Evolutionary conservation across 2,113 vertebrate species (phyloP), one percentile per base, ranked within the genome.

Genomic region (Scytalopus superciliaris): DNA sequence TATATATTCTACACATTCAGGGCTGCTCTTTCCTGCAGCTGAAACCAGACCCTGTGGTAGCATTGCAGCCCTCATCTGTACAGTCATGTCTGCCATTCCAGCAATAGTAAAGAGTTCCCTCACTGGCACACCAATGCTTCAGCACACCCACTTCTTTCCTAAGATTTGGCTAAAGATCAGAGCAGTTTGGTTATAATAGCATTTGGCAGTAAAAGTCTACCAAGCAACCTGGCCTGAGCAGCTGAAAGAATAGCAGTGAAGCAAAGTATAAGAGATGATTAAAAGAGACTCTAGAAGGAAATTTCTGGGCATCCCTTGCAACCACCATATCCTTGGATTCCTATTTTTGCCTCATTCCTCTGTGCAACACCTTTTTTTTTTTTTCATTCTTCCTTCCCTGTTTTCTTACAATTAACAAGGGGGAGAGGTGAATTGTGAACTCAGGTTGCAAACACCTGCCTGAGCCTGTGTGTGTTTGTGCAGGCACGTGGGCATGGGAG

Each of bases 101-200:
- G 73, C 56, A 80, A 79, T n/a, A 67, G 85, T 56, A 47, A 87
- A 95, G 77, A 72, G 64, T 78, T 93, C 86, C 83, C 60, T 90
- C 85, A 72, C 74, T 75, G 67, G 76, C 79, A 94, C 86, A 93
- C 70, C 76, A 91, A 7, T 25, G 84, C 68, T 68, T 66, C 74
- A 90, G 84, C 97, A 97, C 96, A 93, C 94, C 97, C 97, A 40
- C 78, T 87, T 84, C 31, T 97, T 97, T 95, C 96, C 76, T 92
- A 96, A 95, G 90, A 87, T 87, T 79, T 98, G 97, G 97, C 97
- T 82, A 68, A 17, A 19, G 94, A 97, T 98, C 97, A 98, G 90
- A 98, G 97, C 49, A 74, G 63, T 83, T 87, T 79, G 89, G 88
- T 74, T 95, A 73, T 84, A 97, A 90, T 22, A 96, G 67, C 81